Evolutionary conservation across 2,888 invertebrate genomes (phyloP).

Genomic region (Smittia sp.): DNA sequence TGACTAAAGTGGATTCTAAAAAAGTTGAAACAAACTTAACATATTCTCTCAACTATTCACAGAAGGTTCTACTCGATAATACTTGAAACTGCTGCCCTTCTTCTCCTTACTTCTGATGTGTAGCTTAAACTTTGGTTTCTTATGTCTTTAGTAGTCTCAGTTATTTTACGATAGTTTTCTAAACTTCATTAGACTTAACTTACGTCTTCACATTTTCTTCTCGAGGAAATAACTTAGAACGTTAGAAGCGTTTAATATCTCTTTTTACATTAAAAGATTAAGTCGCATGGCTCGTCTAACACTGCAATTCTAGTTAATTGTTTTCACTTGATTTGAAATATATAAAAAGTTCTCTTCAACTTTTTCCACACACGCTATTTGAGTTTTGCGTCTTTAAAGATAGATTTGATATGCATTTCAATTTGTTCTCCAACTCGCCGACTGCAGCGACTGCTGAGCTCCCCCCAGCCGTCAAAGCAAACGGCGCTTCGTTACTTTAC

Average conservation of each 20-base stretch:
- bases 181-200: constrained; percentile 7
- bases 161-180: constrained; percentile 6
- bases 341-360: not conserved
- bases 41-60: not conserved
- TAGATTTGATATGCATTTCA: constrained; percentile 36
- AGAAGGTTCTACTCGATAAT: not conserved
- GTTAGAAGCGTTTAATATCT: not conserved
- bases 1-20: not conserved
- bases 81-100: not conserved
- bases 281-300: not conserved
- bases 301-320: not conserved
- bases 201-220: not conserved
- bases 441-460: not conserved
- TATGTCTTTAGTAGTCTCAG: not conserved
- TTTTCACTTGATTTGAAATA: not conserved
- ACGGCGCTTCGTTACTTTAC: constrained; percentile 25
- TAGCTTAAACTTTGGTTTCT: not conserved
- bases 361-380: not conserved
- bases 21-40: constrained; percentile 11
- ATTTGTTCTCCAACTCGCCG: constrained; percentile 2
- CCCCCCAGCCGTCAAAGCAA: constrained; percentile 24
- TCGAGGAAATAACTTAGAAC: not conserved
- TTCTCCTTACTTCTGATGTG: not conserved
- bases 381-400: not conserved
- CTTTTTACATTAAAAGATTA: constrained; percentile 2